Base-by-base conservation (phyloP, 2,113 vertebrate genomes). In the Paedocypris sp. region DNA sequence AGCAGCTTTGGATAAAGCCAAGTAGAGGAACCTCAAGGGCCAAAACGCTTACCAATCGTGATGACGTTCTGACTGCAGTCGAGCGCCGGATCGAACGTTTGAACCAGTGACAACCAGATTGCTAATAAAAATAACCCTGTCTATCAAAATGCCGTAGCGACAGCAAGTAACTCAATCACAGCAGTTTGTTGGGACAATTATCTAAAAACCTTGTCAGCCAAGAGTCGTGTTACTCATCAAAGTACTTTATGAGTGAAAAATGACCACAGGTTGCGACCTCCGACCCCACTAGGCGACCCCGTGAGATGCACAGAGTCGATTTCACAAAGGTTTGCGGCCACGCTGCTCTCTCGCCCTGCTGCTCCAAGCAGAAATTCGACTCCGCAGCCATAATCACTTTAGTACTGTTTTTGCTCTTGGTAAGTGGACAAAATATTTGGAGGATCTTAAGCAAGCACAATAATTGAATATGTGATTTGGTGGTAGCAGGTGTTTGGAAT, bases 361-460 rank as follows among this genome's bases (percentile, higher is more conserved):
- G 53, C 64, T 62, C 41, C 43, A 38, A 74, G 71, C 72, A 75
- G 83, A 84, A 87, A 87, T 73, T 71, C 69, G 70, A 85, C 87
- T 83, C 75, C 83, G 73, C 71, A 46, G 77, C 72, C 77, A 81
- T 85, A 86, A 89, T 88, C 84, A 86, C 80, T 81, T 80, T 80
- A 84, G 77, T 79, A 84, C 83, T 89, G 85, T 86, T 91, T 88
- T 85, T 83, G 75, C 85, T 85, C 82, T 64, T 83, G 80, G 78
- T 88, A 85, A 86, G 82, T 87, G 88, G 88, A 87, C 87, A 82
- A 90, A 93, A 90, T 86, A 91, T 88, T 93, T 90, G 84, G 83
- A 86, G 87, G 80, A 83, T 84, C 77, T 80, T 29, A 80, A 83
- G 86, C 83, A 86, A 85, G 82, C 81, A 87, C 75, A 84, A 84